Base-by-base conservation (phyloP, 2,797 vertebrate species). In the Sebastolobus altivelis region DNA sequence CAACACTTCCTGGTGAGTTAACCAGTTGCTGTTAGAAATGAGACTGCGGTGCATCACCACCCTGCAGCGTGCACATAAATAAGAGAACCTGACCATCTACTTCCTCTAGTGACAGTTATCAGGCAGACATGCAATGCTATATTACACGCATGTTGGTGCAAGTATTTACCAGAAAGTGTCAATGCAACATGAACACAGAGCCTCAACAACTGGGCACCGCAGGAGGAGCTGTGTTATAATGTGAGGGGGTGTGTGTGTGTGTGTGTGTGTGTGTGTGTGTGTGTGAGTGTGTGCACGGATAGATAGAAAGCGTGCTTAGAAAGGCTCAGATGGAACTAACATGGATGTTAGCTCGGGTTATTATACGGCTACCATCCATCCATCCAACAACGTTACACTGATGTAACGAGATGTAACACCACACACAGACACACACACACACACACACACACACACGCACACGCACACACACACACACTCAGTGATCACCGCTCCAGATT, bases 291-390 rank as follows among this genome's bases (percentile, higher is more conserved):
- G 14, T 16, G 18, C 43, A 46, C 38, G 38, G 38, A 40, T 13
- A 40, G 40, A 20, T 20, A 49, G 46, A 40, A 65, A 83, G 72
- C 88, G 81, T 89, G 88, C 38, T 77, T 71, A 22, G 62, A 77
- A 82, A 80, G 29, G 52, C 72, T 38, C 22, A n/a, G 52, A 72
- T 62, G 35, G 6, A 72, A 73, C 33, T 63, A 82, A 88, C 87
- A 91, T 78, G 80, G 80, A 79, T 31, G 60, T 35, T 29, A 72
- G 71, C 72, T 56, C 25, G 6, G 4, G 6, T 22, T 14, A 22
- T 31, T 49, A 43, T 20, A 13, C 33, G 13, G 16, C 8, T 1
- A 31, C 11, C 33, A n/a, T 49, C 16, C 8, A 38, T 38, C 37
- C 37, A 40, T 14, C 38, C 40, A 43, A 43, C 40, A 43, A 43